These are phyloP conservation scores for Calephelis perditalis DNA, from an alignment of 2,888 invertebrate species.

Conservation along the genomic window DNA sequence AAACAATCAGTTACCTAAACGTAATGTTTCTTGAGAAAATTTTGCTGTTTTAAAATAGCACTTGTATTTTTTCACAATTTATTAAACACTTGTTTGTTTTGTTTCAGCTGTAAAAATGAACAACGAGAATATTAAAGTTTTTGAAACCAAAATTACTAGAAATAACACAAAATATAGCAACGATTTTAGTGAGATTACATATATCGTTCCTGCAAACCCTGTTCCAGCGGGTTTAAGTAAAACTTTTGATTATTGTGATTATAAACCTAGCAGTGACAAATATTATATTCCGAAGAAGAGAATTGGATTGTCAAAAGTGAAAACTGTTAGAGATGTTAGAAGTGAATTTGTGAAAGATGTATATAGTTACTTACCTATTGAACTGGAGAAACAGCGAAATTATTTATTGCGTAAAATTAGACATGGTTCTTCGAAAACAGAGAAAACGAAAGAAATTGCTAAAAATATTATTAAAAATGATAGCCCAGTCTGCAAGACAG, in stretches of 20 bases:
- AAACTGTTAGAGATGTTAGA: constrained; percentile 59
- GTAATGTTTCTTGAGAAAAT: too few species aligned
- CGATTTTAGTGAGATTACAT: constrained; percentile 50
- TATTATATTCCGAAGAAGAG: constrained; percentile 53
- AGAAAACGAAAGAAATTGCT: constrained; percentile 50
- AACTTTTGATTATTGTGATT: constrained; percentile 38
- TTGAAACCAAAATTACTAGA: background rate
- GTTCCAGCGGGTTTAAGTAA: constrained; percentile 29
- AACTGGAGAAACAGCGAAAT: constrained; percentile 54
- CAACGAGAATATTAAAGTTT: background rate
- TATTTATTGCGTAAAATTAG: constrained; percentile 55
- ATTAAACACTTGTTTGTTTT: background rate
- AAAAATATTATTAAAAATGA: constrained; percentile 48
- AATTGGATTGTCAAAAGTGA: constrained; percentile 49
- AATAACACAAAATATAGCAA: constrained; percentile 31
- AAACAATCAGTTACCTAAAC: too few species aligned
- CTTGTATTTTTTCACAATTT: too few species aligned
- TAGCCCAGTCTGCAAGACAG: constrained; percentile 50
- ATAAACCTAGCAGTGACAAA: constrained; percentile 50
- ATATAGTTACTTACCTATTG: constrained; percentile 41
- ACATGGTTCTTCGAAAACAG: constrained; percentile 45
- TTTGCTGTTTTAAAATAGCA: too few species aligned
- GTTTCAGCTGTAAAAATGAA: background rate
- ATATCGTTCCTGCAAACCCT: constrained; percentile 45
- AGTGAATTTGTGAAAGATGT: constrained; percentile 54